These are phyloP conservation scores for Dendroctonus ponderosae DNA, from an alignment of 1,140 invertebrate species.

Conservation along the genomic window DNA sequence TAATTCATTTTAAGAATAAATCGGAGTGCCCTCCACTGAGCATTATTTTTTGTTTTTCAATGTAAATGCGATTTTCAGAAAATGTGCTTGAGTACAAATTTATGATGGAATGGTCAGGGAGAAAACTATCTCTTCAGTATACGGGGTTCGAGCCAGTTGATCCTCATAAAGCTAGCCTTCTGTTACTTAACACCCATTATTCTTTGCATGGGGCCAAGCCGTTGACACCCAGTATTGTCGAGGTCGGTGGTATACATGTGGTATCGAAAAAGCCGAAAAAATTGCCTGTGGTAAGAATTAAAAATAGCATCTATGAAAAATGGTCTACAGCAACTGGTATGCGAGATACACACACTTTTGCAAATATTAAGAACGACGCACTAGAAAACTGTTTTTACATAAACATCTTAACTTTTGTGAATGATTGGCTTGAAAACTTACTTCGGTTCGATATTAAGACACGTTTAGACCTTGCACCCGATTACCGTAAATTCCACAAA, in stretches of 20 bases:
- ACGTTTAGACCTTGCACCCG: too few relatives aligned
- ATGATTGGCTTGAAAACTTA: too few relatives aligned
- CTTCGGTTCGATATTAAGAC: too few relatives aligned
- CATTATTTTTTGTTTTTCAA: background rate
- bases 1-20: too few relatives aligned
- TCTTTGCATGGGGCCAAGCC: conserved; percentile 54
- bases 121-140: conserved; percentile 41
- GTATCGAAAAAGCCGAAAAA: conserved; percentile 50
- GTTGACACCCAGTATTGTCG: conserved; percentile 53
- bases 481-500: too few relatives aligned
- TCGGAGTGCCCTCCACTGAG: too few relatives aligned
- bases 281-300: conserved; percentile 54
- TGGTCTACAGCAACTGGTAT: too few relatives aligned
- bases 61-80: background rate
- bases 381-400: too few relatives aligned
- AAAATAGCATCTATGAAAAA: too few relatives aligned
- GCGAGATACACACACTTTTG: too few relatives aligned
- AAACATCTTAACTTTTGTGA: too few relatives aligned
- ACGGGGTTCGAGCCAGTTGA: conserved; percentile 46
- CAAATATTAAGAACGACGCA: too few relatives aligned
- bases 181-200: conserved; percentile 61
- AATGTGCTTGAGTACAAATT: conserved; percentile 25
- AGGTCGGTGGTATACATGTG: conserved; percentile 60
- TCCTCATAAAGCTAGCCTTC: conserved; percentile 52
- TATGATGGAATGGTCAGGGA: conserved; percentile 29